Evolutionary conservation across 2,888 invertebrate genomes (phyloP), one percentile per base, ranked within the genome.

Genomic region (Ptilodon capucinus): DNA sequence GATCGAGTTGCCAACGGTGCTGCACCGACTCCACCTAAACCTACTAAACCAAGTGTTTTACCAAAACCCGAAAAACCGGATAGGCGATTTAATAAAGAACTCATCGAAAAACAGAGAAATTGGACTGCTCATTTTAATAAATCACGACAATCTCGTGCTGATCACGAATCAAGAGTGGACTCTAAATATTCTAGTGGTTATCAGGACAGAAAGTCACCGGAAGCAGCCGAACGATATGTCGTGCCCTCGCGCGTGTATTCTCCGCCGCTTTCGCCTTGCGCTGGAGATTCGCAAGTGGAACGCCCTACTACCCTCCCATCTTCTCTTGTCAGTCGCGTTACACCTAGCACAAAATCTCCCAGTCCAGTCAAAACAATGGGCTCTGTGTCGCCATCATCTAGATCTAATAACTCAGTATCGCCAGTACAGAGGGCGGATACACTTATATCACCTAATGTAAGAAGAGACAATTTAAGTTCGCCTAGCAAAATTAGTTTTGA

Each of bases 61-160:
- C 92, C 93, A 11, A 96, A 95, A 78, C 96, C 96, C 0, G 96
- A 96, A 70, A 96, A 96, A 81, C 96, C 96, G 2, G 97, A 97
- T 77, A 91, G 96, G 46, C 94, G 95, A 71, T 95, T 96, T 68
- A 96, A 96, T 54, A 95, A 96, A 63, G 97, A 97, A 80, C 90
- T 97, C 46, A 97, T 97, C 63, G 97, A 97, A 83, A 96, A 97
- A 72, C 97, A 97, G 77, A 95, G 95, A 76, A 97, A 97, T 86
- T 97, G 97, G 97, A 97, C 97, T 23, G 95, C 96, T 52, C 97
- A 97, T 84, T 97, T 97, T 80, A 95, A 95, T 51, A 96, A 96
- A 89, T 93, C 95, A 42, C 93, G 95, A 61, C 92, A 94, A 40
- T 56, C 76, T 49, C 81, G 86, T 54, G 76, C 72, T 54, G 90